Conservation (phyloP, 2,113 vertebrate genomes). For the Neolamprologus ventralis region DNA sequence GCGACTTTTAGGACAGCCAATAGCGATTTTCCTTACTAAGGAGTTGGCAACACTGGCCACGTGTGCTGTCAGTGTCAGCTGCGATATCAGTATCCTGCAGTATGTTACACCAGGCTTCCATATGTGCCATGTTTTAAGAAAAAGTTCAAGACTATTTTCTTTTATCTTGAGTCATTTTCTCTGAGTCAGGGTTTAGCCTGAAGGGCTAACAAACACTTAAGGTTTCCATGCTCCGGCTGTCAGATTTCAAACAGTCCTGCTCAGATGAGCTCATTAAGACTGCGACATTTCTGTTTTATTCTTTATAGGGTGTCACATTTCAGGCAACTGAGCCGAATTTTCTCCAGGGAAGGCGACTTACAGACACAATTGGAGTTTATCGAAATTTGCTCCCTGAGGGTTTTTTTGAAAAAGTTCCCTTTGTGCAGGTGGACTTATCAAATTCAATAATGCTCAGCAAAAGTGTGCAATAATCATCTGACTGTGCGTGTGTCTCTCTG, state of each 20-base stretch:
- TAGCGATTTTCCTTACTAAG: too few relatives aligned
- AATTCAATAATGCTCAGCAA: slow-evolving; percentile 21
- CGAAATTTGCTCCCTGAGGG: neutral
- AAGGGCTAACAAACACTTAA: neutral
- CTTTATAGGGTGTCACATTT: neutral
- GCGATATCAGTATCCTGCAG: neutral
- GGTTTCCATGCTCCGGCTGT: neutral
- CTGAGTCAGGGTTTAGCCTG: neutral
- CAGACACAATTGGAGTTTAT: neutral
- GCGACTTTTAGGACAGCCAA: too few relatives aligned
- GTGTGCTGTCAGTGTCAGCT: neutral
- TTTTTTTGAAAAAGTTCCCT: neutral
- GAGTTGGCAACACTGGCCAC: neutral
- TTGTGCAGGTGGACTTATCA: slow-evolving; percentile 15
- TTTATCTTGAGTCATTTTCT: neutral
- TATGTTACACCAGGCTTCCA: neutral
- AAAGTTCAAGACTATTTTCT: neutral
- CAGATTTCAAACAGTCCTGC: neutral
- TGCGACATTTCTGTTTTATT: neutral
- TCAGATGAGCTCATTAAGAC: neutral
- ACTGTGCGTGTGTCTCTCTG: neutral
- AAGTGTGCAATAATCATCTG: neutral
- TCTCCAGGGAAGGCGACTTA: neutral
- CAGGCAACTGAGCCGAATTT: neutral
- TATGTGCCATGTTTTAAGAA: neutral